A percentile compares a stretch with the other conserved stretches of the same genome.
phyloP scores from a whole-genome alignment of 2,797 vertebrate species.

The Argentina silus region DNA sequence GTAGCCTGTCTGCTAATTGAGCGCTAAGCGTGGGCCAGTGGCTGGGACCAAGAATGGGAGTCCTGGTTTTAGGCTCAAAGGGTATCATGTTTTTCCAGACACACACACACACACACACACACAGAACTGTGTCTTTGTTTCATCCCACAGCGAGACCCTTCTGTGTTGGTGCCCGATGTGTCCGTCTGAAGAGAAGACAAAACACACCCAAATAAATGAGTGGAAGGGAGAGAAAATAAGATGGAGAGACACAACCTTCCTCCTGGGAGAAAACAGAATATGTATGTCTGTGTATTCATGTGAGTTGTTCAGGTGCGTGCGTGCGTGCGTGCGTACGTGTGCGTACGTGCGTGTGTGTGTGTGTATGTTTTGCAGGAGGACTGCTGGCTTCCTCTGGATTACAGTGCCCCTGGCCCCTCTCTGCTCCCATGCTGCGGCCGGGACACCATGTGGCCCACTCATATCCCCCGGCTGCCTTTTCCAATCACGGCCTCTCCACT shows the following conservation, averaged over 20 bases:
- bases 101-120: background rate
- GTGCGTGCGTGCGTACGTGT: constrained; percentile 17
- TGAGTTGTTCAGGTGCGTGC: constrained; percentile 19
- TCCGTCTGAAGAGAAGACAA: too few relatives aligned
- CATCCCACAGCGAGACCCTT: background rate
- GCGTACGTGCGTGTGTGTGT: constrained; percentile 16
- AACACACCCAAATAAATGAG: too few relatives aligned
- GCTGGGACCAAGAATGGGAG: background rate
- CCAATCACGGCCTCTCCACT: constrained; percentile 57
- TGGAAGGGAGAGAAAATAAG: too few relatives aligned
- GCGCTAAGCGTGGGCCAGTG: background rate
- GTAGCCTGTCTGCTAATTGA: constrained; percentile 14
- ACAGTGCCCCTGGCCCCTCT: constrained; percentile 29
- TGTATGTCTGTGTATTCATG: constrained; percentile 17
- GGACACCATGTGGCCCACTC: constrained; percentile 44
- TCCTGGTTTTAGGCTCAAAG: background rate
- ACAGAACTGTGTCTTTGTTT: background rate
- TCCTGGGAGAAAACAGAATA: too few relatives aligned
- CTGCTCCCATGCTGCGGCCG: constrained; percentile 32
- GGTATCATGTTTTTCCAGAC: background rate
- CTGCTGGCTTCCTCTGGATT: constrained; percentile 40
- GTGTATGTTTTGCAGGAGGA: constrained; percentile 20
- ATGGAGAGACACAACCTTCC: too few relatives aligned
- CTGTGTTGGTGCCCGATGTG: background rate
- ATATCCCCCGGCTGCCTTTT: constrained; percentile 63